Evolutionary conservation across 2,113 vertebrate species (phyloP), one percentile per base, ranked within the genome.

Genomic region (Anoura caudifer): DNA sequence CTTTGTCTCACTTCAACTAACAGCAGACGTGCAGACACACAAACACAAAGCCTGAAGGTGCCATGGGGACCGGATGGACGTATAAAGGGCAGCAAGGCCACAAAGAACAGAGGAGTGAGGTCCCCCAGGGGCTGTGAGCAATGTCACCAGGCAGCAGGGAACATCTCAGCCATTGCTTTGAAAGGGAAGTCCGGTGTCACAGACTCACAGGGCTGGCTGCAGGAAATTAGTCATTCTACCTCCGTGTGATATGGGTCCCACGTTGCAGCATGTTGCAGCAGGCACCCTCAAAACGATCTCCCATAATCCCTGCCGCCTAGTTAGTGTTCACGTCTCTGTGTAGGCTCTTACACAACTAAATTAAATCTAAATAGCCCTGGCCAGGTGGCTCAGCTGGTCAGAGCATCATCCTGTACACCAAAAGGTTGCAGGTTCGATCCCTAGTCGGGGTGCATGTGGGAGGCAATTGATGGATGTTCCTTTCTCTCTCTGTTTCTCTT

Each of bases 301-400:
- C 16, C 1, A 2, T 5, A 7, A 33, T 5, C 20, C 67, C 45
- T 0, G 0, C 19, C 4, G n/a, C 61, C 43, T 11, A 0, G 20
- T 0, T 11, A 0, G 20, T 0, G 16, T 61, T 28, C 59, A 31
- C 4, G 2, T 31, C 59, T 61, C 31, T 61, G 4, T 13, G 59
- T 13, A 61, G 59, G 24, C 59, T 61, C 59, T 28, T 61, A 61
- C 59, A 61, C 26, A 31, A 14, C 31, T 61, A 31, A 61, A 61
- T 61, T 12, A 61, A 12, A 61, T 61, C 24, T 61, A 61, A 61
- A 61, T 31, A 61, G 59, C 59, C 59, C 59, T 31, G 59, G 11
- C 26, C 11, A 10, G 59, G 59, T 28, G 59, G 59, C 59, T 31
- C 59, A 61, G 59, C 24, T 61, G 59, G 10, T 61, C 13, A 26